phyloP scores from a whole-genome alignment of 1,140 invertebrate genomes.

The Platyscapa corneri region DNA sequence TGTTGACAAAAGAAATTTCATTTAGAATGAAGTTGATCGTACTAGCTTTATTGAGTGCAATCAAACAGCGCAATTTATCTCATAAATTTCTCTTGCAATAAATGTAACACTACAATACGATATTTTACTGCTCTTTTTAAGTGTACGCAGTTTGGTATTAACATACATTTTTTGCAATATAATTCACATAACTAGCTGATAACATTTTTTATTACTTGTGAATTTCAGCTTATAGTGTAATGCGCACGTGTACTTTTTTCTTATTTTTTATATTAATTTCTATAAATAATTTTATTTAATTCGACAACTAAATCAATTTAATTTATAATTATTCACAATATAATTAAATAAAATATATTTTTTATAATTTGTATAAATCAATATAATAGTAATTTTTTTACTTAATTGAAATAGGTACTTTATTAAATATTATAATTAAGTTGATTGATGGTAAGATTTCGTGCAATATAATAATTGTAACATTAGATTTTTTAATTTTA shows the following conservation, averaged over 20 bases:
- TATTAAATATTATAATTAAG: too few species aligned
- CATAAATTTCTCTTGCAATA: constrained; percentile 20
- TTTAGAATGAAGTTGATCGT: constrained; percentile 34
- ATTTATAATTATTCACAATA: too few species aligned
- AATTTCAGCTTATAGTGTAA: neutral
- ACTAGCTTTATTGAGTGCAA: constrained; percentile 46
- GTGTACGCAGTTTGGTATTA: neutral
- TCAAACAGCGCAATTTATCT: constrained; percentile 38
- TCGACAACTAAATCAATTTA: neutral
- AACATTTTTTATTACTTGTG: neutral
- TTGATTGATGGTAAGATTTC: too few species aligned
- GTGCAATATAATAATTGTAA: too few species aligned
- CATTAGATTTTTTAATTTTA: too few species aligned
- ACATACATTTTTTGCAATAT: constrained; percentile 6
- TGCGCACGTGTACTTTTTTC: neutral
- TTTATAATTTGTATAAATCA: too few species aligned
- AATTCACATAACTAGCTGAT: neutral
- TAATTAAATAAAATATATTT: too few species aligned
- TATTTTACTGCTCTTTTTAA: constrained; percentile 2
- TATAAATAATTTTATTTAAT: neutral
- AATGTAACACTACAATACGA: constrained; percentile 15
- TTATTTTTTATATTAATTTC: neutral
- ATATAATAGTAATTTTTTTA: too few species aligned
- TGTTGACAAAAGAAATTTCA: constrained; percentile 7
- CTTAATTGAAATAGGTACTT: too few species aligned